Percentiles rank a stretch among this genome's conserved stretches.
phyloP scores from a whole-genome alignment of 2,113 vertebrate genomes.

The Thunnus thynnus region DNA sequence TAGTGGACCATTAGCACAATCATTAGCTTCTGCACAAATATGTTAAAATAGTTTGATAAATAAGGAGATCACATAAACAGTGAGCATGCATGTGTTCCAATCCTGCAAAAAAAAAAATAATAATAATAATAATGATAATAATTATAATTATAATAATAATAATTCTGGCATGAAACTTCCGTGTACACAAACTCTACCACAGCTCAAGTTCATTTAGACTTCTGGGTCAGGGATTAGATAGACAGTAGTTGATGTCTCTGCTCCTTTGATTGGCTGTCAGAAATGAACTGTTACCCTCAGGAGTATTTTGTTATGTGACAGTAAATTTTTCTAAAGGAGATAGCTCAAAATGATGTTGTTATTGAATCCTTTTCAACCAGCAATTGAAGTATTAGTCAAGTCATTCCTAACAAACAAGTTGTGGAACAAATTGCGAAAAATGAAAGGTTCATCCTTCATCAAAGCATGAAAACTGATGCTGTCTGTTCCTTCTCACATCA shows the following conservation, averaged over 20 bases:
- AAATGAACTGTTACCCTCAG: constrained; percentile 25
- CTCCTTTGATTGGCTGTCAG: constrained; percentile 10
- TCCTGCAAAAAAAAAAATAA: neutral
- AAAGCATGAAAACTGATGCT: constrained; percentile 53
- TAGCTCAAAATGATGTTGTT: constrained; percentile 32
- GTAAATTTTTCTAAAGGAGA: constrained; percentile 30
- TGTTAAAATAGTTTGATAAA: constrained; percentile 24
- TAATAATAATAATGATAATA: too few species aligned
- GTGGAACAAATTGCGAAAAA: constrained; percentile 68
- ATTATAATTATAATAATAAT: too few species aligned
- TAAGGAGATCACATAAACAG: neutral
- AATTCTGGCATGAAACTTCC: neutral
- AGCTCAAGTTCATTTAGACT: constrained; percentile 12
- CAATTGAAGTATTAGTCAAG: constrained; percentile 59
- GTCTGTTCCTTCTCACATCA: constrained; percentile 50
- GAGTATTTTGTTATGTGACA: constrained; percentile 51
- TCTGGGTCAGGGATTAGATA: neutral
- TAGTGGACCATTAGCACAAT: constrained; percentile 24
- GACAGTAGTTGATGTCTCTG: constrained; percentile 6
- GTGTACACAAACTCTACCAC: neutral
- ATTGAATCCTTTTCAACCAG: constrained; percentile 42
- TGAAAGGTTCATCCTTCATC: constrained; percentile 70
- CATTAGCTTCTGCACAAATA: neutral
- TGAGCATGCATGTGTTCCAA: neutral
- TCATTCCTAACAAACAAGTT: constrained; percentile 51